Evolutionary conservation across 2,888 invertebrate species (phyloP), one percentile per base, ranked within the genome.

Genomic region (Escarpia spicata): DNA sequence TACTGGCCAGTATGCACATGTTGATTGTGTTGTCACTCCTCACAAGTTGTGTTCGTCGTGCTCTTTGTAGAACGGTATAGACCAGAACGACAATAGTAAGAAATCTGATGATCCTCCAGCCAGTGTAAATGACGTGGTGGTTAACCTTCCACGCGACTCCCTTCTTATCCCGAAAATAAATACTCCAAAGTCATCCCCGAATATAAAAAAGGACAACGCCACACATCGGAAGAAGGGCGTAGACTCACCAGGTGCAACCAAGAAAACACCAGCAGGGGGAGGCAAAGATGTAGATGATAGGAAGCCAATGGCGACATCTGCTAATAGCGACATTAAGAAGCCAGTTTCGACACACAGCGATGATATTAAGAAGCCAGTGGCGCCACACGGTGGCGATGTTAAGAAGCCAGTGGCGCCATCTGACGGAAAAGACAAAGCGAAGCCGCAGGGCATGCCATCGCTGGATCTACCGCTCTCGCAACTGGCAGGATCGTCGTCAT

Each of bases 121-220:
- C 60, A 95, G 95, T 93, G 95, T 96, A 58, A 95, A 96, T 93
- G 95, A 96, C 93, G 96, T 96, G 0, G 95, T 95, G 92, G 94
- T 96, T 10, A 95, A 95, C n/a, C n/a, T 75, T 19, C 75, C 75
- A 26, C 92, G 95, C 96, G 9, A 94, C 95, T 43, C 95, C 95
- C 44, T 91, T 91, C 75, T 75, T 6, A 26, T 75, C 75, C 75
- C 75, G 26, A 26, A 19, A 6, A 26, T 75, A 26, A 26, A 3
- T 75, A n/a, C 26, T 15, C 75, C 75, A 19, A 75, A n/a, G 75
- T 2, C 75, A 3, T 75, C 75, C 75, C 75, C 75, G n/a, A n/a
- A 19, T 26, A 75, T 4, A 2, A 75, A 19, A 75, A 75, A 75
- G 75, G 75, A 75, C 26, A 26, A 19, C 75, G 2, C n/a, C 6